Base-by-base conservation (phyloP, 2,113 vertebrate species). In the Nyctibius bracteatus region DNA sequence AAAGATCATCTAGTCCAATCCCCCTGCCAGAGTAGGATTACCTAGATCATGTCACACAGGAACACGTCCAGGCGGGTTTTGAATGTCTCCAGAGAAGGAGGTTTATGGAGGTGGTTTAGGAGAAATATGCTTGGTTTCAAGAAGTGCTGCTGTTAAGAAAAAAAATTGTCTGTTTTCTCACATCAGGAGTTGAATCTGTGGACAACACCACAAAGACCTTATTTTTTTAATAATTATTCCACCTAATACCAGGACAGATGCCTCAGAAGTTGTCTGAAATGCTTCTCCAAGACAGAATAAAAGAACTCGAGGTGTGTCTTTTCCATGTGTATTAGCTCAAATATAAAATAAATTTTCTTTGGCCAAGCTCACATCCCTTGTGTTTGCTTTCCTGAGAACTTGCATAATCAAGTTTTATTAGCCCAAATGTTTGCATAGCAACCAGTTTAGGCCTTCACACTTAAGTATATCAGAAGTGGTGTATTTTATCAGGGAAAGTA, bases 351-450 rank as follows among this genome's bases (percentile, higher is more conserved):
- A 41, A 44, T 74, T 92, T 96, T 86, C 79, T 84, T 79, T 81
- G 80, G 72, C 55, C 61, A 79, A 79, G 68, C 39, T 78, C 49
- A 63, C 6, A 71, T 67, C 25, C 61, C 22, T 63, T 52, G 33
- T 86, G 30, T 93, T 95, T 95, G 86, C 80, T 88, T 88, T 90
- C 70, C 61, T 58, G 35, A 84, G 70, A 86, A 91, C 44, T 79
- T 24, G 65, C 43, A 92, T 41, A 65, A 89, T 68, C 37, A 86
- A 63, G 63, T 83, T 96, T 97, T 83, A 90, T 70, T 83, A 86
- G 63, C 17, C 62, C 39, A 74, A 52, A 61, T 67, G 65, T 92
- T 92, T 94, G 84, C 47, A 81, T 0, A 84, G 47, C 78, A 68
- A 90, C 17, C 44, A 72, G 12, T 84, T 71, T 9, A 88, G 72